phyloP scores from a whole-genome alignment of 1,140 invertebrate genomes.

The Ganaspis sp. region DNA sequence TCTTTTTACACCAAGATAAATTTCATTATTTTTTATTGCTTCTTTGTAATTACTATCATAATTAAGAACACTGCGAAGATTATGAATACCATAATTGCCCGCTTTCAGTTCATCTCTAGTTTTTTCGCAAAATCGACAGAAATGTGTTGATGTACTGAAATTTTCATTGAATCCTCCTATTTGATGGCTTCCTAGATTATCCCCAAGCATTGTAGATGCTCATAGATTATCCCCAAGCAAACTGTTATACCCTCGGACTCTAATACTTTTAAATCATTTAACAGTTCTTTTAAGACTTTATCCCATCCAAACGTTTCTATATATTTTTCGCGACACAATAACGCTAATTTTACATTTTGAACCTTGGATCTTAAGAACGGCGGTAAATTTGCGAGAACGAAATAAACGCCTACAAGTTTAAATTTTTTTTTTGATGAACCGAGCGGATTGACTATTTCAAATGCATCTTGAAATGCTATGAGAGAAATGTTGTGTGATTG shows the following conservation, averaged over 20 bases:
- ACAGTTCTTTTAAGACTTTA: conserved; percentile 37
- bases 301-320: conserved; percentile 35
- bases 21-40: background rate
- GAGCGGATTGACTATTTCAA: conserved; percentile 59
- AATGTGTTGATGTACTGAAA: conserved; percentile 46
- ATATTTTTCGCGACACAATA: conserved; percentile 49
- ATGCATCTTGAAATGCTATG: conserved; percentile 58
- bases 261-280: conserved; percentile 41
- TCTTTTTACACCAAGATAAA: background rate
- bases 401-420: conserved; percentile 57
- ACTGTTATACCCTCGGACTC: conserved; percentile 43
- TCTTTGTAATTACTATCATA: background rate
- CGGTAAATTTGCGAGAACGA: conserved; percentile 46
- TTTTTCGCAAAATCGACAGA: conserved; percentile 52
- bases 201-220: conserved; percentile 49
- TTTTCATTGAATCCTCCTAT: conserved; percentile 55
- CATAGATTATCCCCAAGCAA: too few species aligned
- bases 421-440: conserved; percentile 52
- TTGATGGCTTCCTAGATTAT: conserved; percentile 55
- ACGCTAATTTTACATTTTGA: conserved; percentile 42
- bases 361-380: conserved; percentile 14
- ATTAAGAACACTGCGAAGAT: background rate
- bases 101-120: background rate
- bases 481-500: conserved; percentile 31
- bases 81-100: background rate